Percentiles rank a stretch among this genome's conserved stretches.
Conservation (phyloP, 2,797 vertebrate genomes). For the Ispidina lecontei region DNA sequence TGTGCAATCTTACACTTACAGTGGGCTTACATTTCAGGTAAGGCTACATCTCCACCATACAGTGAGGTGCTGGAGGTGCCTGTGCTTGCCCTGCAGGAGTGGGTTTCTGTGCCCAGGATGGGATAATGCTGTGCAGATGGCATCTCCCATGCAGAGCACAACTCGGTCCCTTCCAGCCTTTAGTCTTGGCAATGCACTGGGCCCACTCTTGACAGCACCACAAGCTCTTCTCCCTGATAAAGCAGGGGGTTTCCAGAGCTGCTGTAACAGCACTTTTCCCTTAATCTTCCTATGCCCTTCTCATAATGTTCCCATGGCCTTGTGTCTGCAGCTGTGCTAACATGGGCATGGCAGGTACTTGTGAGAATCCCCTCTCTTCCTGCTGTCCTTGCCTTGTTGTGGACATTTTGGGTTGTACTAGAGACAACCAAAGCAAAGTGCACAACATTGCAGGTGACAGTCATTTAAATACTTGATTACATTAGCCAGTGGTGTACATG, state of each 20-base stretch:
- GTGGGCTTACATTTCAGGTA: not conserved
- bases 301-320: not conserved
- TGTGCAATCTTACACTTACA: rapidly evolving
- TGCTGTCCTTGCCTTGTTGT: not conserved
- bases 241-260: not conserved
- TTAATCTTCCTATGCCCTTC: not conserved
- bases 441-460: not conserved
- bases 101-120: not conserved
- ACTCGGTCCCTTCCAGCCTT: not conserved
- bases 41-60: not conserved
- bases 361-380: not conserved
- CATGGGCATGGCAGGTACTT: rapidly evolving
- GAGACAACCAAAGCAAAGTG: not conserved
- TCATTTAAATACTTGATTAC: not conserved
- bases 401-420: not conserved
- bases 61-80: not conserved
- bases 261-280: not conserved
- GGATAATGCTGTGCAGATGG: rapidly evolving
- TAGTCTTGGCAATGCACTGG: not conserved
- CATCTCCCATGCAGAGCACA: not conserved
- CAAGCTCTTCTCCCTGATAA: not conserved
- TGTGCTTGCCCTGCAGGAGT: rapidly evolving
- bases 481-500: not conserved
- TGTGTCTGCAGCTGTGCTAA: not conserved
- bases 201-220: not conserved